Evolutionary conservation across 2,888 invertebrate species (phyloP).

Genomic region (Drosophila testacea): DNA sequence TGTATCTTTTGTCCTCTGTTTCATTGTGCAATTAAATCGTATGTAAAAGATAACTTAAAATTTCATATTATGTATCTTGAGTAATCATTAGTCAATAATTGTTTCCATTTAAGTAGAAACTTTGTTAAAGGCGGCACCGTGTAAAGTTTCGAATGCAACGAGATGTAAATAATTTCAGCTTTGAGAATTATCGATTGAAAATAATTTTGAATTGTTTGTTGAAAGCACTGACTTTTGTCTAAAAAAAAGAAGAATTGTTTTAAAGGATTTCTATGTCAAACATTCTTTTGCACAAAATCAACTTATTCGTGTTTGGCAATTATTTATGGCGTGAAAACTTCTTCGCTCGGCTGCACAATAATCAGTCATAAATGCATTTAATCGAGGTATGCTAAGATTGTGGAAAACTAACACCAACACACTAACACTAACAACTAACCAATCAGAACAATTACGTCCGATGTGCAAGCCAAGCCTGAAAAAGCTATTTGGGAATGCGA

Average conservation of each 20-base stretch:
- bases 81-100: too few species aligned
- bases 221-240: too few species aligned
- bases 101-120: too few species aligned
- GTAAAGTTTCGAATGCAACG: too few species aligned
- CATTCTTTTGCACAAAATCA: not conserved
- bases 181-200: too few species aligned
- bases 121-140: too few species aligned
- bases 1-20: too few species aligned
- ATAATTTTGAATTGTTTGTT: too few species aligned
- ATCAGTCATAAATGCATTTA: slow-evolving; percentile 28
- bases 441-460: slow-evolving; percentile 3
- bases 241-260: not conserved
- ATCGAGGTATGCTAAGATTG: slow-evolving; percentile 38
- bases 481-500: slow-evolving; percentile 51
- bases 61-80: too few species aligned
- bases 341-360: slow-evolving; percentile 41
- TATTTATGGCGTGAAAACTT: slow-evolving; percentile 3
- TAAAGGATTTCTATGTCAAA: not conserved
- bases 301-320: not conserved
- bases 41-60: too few species aligned
- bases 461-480: slow-evolving; percentile 6
- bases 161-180: too few species aligned
- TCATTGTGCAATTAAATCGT: too few species aligned
- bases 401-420: slow-evolving; percentile 3
- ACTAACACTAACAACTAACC: not conserved